Evolutionary conservation across 1,140 invertebrate species (phyloP).

Genomic region (Sycophaga agraensis): DNA sequence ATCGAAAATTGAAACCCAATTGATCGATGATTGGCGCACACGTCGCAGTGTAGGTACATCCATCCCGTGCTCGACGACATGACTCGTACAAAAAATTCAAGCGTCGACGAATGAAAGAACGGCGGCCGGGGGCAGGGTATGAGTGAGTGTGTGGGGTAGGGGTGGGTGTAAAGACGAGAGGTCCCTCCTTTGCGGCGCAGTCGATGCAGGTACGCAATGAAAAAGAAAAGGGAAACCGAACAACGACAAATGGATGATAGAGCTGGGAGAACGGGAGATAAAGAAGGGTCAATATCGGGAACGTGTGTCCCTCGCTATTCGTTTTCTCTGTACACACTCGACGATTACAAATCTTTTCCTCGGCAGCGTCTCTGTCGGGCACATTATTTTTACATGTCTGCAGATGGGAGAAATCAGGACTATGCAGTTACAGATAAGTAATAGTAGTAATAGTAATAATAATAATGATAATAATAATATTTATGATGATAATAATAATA

Average conservation of each 20-base stretch:
- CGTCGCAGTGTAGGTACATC: too few relatives aligned
- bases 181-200: too few relatives aligned
- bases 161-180: too few relatives aligned
- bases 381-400: background rate
- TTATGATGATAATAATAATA: background rate
- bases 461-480: conserved; percentile 12
- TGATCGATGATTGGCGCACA: too few relatives aligned
- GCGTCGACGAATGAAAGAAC: background rate
- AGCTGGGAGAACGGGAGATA: background rate
- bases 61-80: too few relatives aligned
- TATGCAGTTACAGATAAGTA: background rate
- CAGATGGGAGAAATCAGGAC: background rate
- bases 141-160: too few relatives aligned
- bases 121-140: too few relatives aligned
- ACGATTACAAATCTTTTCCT: background rate
- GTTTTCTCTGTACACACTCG: background rate
- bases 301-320: conserved; percentile 15
- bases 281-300: too few relatives aligned
- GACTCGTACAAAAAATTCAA: background rate
- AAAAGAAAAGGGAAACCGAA: background rate
- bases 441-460: conserved; percentile 8
- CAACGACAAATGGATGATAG: background rate
- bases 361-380: background rate
- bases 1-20: too few relatives aligned
- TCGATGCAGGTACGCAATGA: too few relatives aligned